Evolutionary conservation across 2,888 invertebrate genomes (phyloP), one percentile per base, ranked within the genome.

Genomic region (Hecatera dysodea): DNA sequence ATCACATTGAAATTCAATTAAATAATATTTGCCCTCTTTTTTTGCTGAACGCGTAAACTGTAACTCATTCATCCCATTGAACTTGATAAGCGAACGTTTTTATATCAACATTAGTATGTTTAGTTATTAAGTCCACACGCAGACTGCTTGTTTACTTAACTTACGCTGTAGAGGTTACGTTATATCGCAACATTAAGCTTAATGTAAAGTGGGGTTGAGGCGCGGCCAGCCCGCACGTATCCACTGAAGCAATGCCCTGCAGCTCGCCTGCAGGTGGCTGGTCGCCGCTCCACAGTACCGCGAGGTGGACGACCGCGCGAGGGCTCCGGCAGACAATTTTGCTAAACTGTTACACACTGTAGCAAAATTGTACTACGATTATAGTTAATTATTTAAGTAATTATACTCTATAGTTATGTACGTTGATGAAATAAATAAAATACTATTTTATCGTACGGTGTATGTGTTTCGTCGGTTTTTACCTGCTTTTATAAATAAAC

Each of bases 401-500:
- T 89, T 85, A 84, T 90, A 88, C 85, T 88, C 82, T 87, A 85
- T 86, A 86, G 82, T 87, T 85, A 88, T 86, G 82, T 89, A 88
- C 82, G 87, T 89, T 85, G 84, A 86, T 85, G 86, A 84, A 79
- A 85, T 87, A 82, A 88, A 88, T 85, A 84, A 89, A 90, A 88
- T 85, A 90, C 86, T 91, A 90, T 92, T 91, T 91, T 92, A 92
- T 89, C 86, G 91, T 91, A 91, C 87, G 92, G 93, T 93, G 92
- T 92, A 91, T 91, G 91, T 93, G 92, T 94, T 89, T 92, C 90
- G 91, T 92, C 93, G 89, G 91, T 94, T 95, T 95, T 91, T 94
- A 95, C 92, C 90, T 90, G 95, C 95, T 95, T 95, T 95, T 95
- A 94, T 95, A 95, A 93, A 93, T 94, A 93, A 95, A 94, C 90